Evolutionary conservation across 2,113 vertebrate species (phyloP).

Genomic region (Ptilonorhynchus violaceus): DNA sequence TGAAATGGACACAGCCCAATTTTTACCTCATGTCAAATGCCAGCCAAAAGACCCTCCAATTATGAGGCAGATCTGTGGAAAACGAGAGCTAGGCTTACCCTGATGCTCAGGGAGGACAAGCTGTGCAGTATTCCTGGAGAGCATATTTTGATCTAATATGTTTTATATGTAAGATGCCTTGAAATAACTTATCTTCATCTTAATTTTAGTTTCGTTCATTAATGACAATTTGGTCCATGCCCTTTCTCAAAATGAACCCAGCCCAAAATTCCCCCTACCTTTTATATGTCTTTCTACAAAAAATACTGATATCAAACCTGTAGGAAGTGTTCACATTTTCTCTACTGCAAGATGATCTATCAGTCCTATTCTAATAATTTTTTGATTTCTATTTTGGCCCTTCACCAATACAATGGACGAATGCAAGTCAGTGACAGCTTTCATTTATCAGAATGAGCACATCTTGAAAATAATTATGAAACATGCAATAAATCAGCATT

Average conservation of each 20-base stretch:
- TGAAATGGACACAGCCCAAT: neutral
- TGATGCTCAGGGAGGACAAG: neutral
- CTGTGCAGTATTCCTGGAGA: neutral
- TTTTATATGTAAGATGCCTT: neutral
- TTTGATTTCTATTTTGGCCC: neutral
- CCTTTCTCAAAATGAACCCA: neutral
- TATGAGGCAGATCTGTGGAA: neutral
- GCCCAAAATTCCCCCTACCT: neutral
- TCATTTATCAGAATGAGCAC: neutral
- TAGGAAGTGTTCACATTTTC: neutral
- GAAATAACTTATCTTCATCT: neutral
- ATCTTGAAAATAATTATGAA: neutral
- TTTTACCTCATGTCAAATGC: neutral
- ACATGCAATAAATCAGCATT: neutral
- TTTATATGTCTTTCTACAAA: neutral
- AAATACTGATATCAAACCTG: neutral
- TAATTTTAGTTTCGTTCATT: neutral
- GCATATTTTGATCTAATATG: neutral
- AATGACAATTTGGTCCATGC: neutral
- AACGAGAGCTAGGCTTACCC: neutral
- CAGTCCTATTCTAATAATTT: neutral
- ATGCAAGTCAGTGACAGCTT: neutral
- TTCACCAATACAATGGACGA: neutral
- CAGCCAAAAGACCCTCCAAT: neutral
- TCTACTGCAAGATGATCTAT: neutral